These are phyloP conservation scores for Mugil cephalus DNA, from an alignment of 2,113 vertebrate species.

Conservation along the genomic window DNA sequence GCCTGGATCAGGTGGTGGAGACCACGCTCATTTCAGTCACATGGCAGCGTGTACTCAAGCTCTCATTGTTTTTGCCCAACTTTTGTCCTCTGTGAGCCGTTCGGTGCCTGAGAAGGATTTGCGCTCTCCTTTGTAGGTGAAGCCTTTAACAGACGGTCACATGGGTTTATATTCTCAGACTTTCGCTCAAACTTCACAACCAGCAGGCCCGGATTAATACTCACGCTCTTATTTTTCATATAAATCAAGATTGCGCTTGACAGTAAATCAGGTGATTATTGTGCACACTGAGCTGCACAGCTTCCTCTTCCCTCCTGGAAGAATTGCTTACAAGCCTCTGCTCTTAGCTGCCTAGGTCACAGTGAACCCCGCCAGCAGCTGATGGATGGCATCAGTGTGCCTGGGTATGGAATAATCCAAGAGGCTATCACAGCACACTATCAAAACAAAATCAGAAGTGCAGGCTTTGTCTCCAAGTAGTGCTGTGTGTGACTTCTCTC, in stretches of 20 bases:
- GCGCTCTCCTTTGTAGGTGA: slow-evolving; percentile 44
- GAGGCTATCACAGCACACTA: background rate
- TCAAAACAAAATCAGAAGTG: slow-evolving; percentile 2
- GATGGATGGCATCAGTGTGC: slow-evolving; percentile 30
- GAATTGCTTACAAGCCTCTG: slow-evolving; percentile 28
- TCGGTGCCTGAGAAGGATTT: slow-evolving; percentile 49
- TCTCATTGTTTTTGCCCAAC: slow-evolving; percentile 52
- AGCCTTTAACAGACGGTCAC: slow-evolving; percentile 36
- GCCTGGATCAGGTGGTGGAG: slow-evolving; percentile 69
- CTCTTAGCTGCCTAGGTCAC: slow-evolving; percentile 42
- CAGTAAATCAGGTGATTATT: background rate
- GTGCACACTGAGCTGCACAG: slow-evolving; percentile 6
- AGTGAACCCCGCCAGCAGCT: slow-evolving; percentile 32
- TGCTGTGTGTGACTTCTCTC: background rate
- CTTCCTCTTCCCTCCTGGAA: slow-evolving; percentile 14
- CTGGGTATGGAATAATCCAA: background rate
- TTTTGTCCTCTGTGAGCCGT: slow-evolving; percentile 40
- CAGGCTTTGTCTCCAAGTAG: background rate
- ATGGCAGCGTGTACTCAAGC: slow-evolving; percentile 56
- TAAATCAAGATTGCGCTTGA: slow-evolving; percentile 7
- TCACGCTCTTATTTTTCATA: background rate
- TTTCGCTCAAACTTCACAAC: slow-evolving; percentile 14
- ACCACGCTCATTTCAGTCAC: slow-evolving; percentile 69
- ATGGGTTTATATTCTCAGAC: slow-evolving; percentile 20
- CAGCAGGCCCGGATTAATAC: background rate